These are phyloP conservation scores for Hydrozoanthus gracilis DNA, from an alignment of 92 coral and sea anemone species.

Conservation along the genomic window DNA sequence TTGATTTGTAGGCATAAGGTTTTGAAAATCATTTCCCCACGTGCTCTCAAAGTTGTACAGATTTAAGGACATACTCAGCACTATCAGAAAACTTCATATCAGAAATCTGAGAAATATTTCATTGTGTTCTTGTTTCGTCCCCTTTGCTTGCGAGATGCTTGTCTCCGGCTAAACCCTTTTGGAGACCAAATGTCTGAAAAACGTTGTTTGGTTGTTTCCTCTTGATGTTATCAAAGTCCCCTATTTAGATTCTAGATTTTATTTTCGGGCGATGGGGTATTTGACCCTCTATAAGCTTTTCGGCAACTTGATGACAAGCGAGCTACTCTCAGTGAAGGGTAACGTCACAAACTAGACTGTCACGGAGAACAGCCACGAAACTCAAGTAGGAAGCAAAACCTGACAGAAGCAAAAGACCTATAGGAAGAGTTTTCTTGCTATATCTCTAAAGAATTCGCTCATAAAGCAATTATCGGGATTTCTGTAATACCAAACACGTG, in stretches of 20 bases:
- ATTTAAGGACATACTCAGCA: neutral
- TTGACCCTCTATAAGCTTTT: constrained; percentile 33
- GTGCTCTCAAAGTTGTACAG: constrained; percentile 27
- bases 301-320: constrained; percentile 38
- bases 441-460: constrained; percentile 32
- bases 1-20: constrained; percentile 43
- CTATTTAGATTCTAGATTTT: constrained; percentile 45
- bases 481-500: constrained; percentile 39
- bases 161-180: constrained; percentile 43
- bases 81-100: neutral
- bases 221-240: constrained; percentile 48
- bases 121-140: constrained; percentile 10
- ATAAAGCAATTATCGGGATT: constrained; percentile 35
- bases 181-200: constrained; percentile 49
- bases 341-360: constrained; percentile 31
- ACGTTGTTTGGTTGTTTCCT: constrained; percentile 32
- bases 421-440: neutral
- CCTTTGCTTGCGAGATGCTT: neutral
- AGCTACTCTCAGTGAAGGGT: constrained; percentile 6
- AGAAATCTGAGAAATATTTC: neutral
- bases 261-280: constrained; percentile 1
- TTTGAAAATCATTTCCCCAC: constrained; percentile 42
- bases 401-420: constrained; percentile 30
- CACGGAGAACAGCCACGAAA: constrained; percentile 10
- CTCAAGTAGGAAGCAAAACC: constrained; percentile 1